Conservation (phyloP, 2,113 vertebrate genomes). For the Microtus oregoni region DNA sequence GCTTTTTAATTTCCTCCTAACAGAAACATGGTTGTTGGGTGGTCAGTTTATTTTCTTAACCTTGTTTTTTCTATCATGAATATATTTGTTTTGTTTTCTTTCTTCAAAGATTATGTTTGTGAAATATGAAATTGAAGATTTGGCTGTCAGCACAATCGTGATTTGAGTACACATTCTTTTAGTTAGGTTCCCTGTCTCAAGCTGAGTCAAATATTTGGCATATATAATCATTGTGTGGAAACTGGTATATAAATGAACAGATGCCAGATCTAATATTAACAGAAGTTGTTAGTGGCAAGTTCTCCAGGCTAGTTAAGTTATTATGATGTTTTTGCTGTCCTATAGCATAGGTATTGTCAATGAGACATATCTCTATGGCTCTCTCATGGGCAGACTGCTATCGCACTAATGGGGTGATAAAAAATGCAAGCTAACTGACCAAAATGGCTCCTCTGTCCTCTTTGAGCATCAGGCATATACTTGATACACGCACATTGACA, state of each 20-base stretch:
- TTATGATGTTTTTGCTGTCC: neutral
- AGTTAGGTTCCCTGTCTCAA: neutral
- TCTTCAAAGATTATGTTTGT: neutral
- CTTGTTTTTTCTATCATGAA: neutral
- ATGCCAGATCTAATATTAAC: neutral
- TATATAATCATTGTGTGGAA: neutral
- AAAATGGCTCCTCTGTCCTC: neutral
- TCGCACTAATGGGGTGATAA: neutral
- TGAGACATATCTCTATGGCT: neutral
- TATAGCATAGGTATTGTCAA: accelerated
- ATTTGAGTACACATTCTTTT: neutral
- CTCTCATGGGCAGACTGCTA: no score
- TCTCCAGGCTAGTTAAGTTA: neutral
- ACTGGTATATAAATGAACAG: neutral
- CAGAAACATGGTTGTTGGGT: neutral
- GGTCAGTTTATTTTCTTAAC: neutral
- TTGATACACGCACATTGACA: neutral
- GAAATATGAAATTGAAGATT: neutral
- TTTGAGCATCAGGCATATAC: neutral
- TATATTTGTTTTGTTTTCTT: neutral
- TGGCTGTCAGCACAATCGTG: neutral
- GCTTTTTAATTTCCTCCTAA: neutral
- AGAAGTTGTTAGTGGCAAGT: neutral
- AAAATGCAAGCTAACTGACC: accelerated
- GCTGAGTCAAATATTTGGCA: neutral